Percentiles rank a stretch among this genome's conserved stretches.
Conservation (phyloP, 2,113 vertebrate genomes). For the Callithrix jacchus region DNA sequence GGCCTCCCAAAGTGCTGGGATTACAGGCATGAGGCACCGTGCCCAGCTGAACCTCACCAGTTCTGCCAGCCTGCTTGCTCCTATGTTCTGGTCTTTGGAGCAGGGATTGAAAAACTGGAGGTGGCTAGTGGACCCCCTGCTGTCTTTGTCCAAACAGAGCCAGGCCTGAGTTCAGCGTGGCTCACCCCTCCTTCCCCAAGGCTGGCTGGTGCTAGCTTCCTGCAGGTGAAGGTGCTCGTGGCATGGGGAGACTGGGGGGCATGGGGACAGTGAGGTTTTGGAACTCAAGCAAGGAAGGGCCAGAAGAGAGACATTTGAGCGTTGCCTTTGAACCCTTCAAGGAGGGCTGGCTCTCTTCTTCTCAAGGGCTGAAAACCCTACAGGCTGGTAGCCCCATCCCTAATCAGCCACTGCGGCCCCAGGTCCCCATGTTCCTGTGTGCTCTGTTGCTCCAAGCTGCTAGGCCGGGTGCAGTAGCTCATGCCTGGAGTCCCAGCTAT, state of each 20-base stretch:
- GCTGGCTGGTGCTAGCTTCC: not conserved
- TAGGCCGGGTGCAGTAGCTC: no score
- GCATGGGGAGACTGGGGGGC: fast-evolving
- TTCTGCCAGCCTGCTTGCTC: not conserved
- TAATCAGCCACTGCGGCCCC: not conserved
- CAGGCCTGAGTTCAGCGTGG: not conserved
- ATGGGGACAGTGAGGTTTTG: not conserved
- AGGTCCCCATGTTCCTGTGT: no score
- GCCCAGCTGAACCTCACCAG: not conserved
- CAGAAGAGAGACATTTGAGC: not conserved
- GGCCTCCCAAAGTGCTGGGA: no score
- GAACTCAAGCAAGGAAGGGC: not conserved
- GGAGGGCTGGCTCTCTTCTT: not conserved
- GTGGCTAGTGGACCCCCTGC: no score
- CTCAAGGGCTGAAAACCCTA: not conserved
- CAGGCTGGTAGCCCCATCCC: not conserved
- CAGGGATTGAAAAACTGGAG: not conserved
- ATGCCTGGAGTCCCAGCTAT: no score
- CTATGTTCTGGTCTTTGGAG: not conserved
- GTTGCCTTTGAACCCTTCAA: not conserved
- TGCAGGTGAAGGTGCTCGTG: not conserved
- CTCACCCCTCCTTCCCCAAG: not conserved
- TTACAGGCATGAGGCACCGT: no score
- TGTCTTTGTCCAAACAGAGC: not conserved
- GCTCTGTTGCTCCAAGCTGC: not conserved